Percentiles rank a stretch among this genome's conserved stretches.
Conservation (phyloP, 2,797 vertebrate species). For the Kryptolebias ocellatus region DNA sequence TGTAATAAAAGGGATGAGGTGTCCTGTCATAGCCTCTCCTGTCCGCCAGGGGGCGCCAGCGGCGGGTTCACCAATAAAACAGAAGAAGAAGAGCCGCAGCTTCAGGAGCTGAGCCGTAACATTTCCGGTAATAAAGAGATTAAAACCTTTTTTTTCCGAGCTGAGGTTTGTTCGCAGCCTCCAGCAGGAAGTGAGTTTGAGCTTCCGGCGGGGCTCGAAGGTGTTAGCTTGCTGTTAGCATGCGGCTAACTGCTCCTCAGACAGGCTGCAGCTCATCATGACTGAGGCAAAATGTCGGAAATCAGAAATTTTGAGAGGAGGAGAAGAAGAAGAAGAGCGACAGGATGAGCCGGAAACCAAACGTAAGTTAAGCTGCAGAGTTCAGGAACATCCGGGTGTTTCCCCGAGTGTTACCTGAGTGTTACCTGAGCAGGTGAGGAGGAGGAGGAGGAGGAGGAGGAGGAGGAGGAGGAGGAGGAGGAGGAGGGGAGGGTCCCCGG, state of each 20-base stretch:
- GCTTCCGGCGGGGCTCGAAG: not conserved
- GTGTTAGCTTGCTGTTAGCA: slow-evolving; percentile 42
- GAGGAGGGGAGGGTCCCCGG: slow-evolving; percentile 5
- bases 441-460: slow-evolving; percentile 12
- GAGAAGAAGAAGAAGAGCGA: not conserved
- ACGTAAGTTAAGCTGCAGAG: slow-evolving; percentile 42
- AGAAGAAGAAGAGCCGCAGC: too few relatives aligned
- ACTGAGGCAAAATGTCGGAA: slow-evolving; percentile 67
- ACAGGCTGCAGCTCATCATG: slow-evolving; percentile 61
- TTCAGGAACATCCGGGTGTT: not conserved
- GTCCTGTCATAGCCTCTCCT: too few relatives aligned
- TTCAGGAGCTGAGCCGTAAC: not conserved
- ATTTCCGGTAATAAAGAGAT: too few relatives aligned
- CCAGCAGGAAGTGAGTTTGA: not conserved
- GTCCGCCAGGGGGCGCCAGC: too few relatives aligned
- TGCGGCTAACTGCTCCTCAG: slow-evolving; percentile 43
- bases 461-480: not conserved
- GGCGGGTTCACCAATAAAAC: too few relatives aligned
- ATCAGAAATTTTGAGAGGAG: slow-evolving; percentile 31
- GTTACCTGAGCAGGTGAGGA: not conserved
- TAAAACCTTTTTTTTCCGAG: too few relatives aligned
- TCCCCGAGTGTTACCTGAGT: not conserved
- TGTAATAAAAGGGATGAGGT: too few relatives aligned
- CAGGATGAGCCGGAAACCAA: slow-evolving; percentile 13
- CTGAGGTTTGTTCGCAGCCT: not conserved